Evolutionary conservation across 2,113 vertebrate species (phyloP).

Genomic region (Rhineura floridana): DNA sequence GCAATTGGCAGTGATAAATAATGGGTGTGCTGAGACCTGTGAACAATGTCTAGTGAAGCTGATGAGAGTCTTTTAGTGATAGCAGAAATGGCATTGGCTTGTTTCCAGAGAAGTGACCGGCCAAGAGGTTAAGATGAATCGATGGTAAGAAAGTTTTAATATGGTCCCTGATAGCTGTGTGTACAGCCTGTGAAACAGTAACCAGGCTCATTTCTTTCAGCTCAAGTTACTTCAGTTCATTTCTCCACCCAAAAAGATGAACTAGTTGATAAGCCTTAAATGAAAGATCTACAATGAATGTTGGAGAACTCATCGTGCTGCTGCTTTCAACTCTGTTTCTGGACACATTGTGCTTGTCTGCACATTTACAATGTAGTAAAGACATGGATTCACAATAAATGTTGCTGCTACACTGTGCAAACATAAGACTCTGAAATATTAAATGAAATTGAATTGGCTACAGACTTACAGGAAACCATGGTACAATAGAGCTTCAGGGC

Average conservation of each 20-base stretch:
- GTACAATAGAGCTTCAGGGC: not conserved
- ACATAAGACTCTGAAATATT: not conserved
- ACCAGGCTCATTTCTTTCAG: not conserved
- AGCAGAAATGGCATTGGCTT: conserved; percentile 33
- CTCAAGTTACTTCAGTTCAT: not conserved
- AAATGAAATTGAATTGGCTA: not conserved
- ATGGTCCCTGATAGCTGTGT: not conserved
- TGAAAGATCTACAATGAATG: not conserved
- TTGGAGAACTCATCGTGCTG: not conserved
- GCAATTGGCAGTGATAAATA: conserved; percentile 20
- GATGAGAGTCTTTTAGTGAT: conserved; percentile 39
- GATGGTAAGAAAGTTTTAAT: conserved; percentile 49
- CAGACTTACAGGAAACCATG: not conserved
- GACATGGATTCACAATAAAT: not conserved
- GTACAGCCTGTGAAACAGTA: not conserved
- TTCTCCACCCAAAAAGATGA: not conserved
- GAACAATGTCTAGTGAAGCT: conserved; percentile 42
- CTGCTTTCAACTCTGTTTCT: not conserved
- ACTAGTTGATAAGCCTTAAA: not conserved
- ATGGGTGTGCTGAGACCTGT: conserved; percentile 31
- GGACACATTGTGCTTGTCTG: not conserved
- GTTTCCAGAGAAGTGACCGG: conserved; percentile 19
- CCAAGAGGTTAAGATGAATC: conserved; percentile 45
- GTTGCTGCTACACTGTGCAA: not conserved
- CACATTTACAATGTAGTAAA: not conserved